phyloP scores from a whole-genome alignment of 2,797 vertebrate genomes.

The Menidia menidia region DNA sequence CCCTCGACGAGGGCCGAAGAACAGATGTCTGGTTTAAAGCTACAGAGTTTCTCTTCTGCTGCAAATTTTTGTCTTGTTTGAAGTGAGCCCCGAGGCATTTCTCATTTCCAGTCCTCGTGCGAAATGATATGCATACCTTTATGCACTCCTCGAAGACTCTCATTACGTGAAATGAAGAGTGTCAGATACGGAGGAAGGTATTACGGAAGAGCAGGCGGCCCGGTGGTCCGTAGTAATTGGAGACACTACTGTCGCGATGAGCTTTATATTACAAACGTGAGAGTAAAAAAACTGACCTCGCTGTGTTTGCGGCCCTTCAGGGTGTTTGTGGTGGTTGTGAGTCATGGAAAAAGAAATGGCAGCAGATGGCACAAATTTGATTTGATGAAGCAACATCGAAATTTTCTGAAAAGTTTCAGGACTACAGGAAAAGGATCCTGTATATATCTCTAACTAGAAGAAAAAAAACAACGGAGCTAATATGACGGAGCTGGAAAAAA shows the following conservation, averaged over 20 bases:
- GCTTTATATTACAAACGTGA: conserved; percentile 58
- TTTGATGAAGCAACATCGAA: conserved; percentile 26
- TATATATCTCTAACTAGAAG: conserved; percentile 5
- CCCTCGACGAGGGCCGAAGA: conserved; percentile 58
- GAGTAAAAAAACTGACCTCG: conserved; percentile 72
- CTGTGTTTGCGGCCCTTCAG: conserved; percentile 54
- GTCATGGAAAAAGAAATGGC: conserved; percentile 58
- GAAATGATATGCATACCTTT: conserved; percentile 75
- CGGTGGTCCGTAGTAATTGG: conserved; percentile 67
- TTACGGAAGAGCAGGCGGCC: conserved; percentile 59
- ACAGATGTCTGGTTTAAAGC: conserved; percentile 76
- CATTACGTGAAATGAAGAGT: conserved; percentile 75
- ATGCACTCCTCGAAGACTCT: conserved; percentile 73
- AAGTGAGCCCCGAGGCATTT: conserved; percentile 68
- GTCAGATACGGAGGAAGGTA: conserved; percentile 74
- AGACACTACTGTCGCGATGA: conserved; percentile 68
- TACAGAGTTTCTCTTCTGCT: conserved; percentile 53
- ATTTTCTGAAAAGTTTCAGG: conserved; percentile 17
- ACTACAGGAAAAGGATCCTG: background rate
- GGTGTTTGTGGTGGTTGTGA: conserved; percentile 42
- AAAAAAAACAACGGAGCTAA: background rate
- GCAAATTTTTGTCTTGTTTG: conserved; percentile 72
- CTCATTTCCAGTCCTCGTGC: conserved; percentile 65
- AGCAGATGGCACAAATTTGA: conserved; percentile 17
- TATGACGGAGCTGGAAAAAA: conserved; percentile 11